phyloP scores from a whole-genome alignment of 1,140 invertebrate species.

The Caerostris darwini region DNA sequence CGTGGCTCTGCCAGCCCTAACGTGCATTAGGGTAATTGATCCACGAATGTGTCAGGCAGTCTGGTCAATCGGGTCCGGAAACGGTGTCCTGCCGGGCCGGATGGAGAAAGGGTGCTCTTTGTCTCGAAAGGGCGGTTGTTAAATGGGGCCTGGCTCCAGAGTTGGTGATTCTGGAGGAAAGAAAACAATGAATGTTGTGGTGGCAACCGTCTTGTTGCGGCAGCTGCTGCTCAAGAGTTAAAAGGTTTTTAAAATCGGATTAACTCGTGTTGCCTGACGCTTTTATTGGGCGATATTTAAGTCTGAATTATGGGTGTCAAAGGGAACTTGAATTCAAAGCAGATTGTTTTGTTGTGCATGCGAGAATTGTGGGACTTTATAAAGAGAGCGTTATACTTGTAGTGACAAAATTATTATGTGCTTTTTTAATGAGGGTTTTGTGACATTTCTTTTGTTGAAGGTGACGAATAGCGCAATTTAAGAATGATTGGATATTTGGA shows the following conservation, averaged over 20 bases:
- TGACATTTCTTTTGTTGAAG: too few species aligned
- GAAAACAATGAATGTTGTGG: background rate
- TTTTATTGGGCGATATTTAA: background rate
- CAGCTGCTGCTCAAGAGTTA: background rate
- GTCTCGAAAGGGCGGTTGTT: background rate
- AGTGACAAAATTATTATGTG: background rate
- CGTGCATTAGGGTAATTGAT: slow-evolving; percentile 73
- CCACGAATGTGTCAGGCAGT: slow-evolving; percentile 29
- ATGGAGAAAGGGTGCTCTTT: background rate
- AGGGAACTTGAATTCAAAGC: background rate
- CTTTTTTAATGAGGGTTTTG: too few species aligned
- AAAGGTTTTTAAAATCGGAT: background rate
- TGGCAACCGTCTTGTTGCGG: background rate
- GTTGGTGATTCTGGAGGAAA: background rate
- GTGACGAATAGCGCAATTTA: too few species aligned
- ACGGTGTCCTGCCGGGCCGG: slow-evolving; percentile 21
- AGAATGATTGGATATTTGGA: too few species aligned
- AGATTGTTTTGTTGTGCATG: too few species aligned
- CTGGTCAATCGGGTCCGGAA: slow-evolving; percentile 41
- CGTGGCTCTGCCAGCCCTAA: background rate
- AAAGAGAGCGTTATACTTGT: too few species aligned
- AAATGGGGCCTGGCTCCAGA: background rate
- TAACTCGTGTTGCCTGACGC: background rate
- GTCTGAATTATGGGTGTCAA: background rate
- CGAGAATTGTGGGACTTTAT: too few species aligned